A percentile compares a stretch with the other conserved stretches of the same genome.
phyloP scores from a whole-genome alignment of 2,113 vertebrate genomes.

The Manacus vitellinus region DNA sequence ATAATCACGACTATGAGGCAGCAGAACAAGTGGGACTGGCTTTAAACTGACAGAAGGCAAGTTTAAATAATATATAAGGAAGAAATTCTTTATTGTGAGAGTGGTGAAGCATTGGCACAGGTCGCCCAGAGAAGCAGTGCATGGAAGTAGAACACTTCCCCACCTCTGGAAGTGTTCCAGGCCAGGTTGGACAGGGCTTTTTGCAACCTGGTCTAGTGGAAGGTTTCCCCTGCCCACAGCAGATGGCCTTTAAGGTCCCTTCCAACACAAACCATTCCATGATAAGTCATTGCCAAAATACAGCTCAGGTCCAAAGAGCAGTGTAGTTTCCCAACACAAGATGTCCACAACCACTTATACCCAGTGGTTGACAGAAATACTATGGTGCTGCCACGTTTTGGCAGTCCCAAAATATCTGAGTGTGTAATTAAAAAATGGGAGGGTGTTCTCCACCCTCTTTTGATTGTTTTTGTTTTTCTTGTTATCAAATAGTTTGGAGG shows the following conservation, averaged over 20 bases:
- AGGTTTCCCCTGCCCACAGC: not conserved
- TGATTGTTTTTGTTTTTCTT: constrained; percentile 18
- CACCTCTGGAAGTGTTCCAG: not conserved
- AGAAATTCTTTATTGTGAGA: not conserved
- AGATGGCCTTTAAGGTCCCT: not conserved
- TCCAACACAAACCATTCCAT: not conserved
- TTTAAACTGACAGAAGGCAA: not conserved
- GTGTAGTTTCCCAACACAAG: not conserved
- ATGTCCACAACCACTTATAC: not conserved
- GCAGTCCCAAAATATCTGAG: not conserved
- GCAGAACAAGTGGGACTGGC: not conserved
- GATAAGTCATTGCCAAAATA: not conserved
- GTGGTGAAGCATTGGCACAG: not conserved
- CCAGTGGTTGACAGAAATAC: not conserved
- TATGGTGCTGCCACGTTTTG: not conserved
- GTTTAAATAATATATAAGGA: not conserved
- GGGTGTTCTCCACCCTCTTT: not conserved
- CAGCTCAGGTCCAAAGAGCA: not conserved
- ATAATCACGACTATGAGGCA: not conserved
- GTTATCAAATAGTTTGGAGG: not conserved
- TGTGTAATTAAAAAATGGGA: not conserved
- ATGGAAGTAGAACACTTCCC: not conserved
- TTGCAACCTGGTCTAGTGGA: not conserved
- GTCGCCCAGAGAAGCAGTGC: not conserved
- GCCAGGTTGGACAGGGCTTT: not conserved